Evolutionary conservation across 2,888 invertebrate species (phyloP), one percentile per base, ranked within the genome.

Genomic region (Lasioglossum vierecki): DNA sequence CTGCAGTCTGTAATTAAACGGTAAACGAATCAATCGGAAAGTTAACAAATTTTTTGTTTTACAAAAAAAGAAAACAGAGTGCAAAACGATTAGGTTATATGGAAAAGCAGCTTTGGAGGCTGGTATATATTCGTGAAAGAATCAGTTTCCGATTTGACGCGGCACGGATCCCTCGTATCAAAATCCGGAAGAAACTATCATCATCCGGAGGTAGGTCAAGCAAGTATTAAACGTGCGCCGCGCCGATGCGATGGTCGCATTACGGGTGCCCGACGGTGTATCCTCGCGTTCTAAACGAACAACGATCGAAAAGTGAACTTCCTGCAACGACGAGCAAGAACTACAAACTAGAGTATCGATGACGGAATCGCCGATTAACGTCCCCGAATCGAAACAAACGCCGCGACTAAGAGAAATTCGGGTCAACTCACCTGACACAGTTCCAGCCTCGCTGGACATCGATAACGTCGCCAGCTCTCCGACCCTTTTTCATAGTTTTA

Each of bases 401-500:
- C 60, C 63, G 22, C 74, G 82, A 63, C 76, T 75, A 66, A 49
- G 79, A 83, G 82, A 74, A 89, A 90, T 89, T 91, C 78, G 83
- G 89, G 90, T 90, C 89, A 89, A 83, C 84, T 74, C 74, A 79
- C 66, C 74, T 74, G 86, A 88, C 90, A 79, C 88, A 78, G 84
- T 83, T 84, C 82, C 79, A 70, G 78, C 68, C 70, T 80, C 46
- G 76, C 77, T n/a, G 82, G 80, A 80, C 83, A 85, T 88, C 86
- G 76, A 89, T 89, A 86, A 83, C 87, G 72, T 74, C 71, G 76
- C 79, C 41, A 46, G 76, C 57, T 57, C 72, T 70, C 35, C 60
- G 83, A 76, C 76, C 77, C 15, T 41, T n/a, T 41, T n/a, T 78
- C 83, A 87, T 78, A 75, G 84, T 26, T 78, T 68, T 8, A 13